Base-by-base conservation (phyloP, 30 jellyfish, hydroid and myxozoan genomes). In the Rhopilema esculentum region DNA sequence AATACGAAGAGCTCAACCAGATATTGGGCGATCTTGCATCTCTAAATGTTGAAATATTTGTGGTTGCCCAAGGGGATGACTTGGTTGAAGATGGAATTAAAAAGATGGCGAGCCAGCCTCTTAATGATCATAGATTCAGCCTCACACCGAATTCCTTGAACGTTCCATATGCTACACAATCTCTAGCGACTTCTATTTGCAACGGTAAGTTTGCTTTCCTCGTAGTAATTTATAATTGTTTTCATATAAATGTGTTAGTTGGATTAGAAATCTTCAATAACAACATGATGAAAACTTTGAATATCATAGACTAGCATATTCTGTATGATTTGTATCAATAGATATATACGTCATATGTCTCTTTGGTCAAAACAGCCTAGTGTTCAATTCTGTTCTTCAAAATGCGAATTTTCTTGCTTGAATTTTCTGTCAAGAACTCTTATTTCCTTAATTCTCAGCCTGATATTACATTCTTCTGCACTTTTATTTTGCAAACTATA, bases 31-130 rank as follows among this genome's bases (percentile, higher is more conserved):
- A 77, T 25, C 88, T 91, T 68, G 75, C 92, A 19, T 68, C 84
- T 15, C 81, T 40, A 63, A 49, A 31, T 4, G 92, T 91, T 20
- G 84, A 69, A 21, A 49, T 23, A 30, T 91, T 75, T 40, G 89
- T 75, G 29, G 97, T 91, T 1, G 81, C 66, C 17, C 91, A 53
- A 77, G 91, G 92, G 21, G 80, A 82, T 0, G 94, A 91, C 49
- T 66, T 75, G 25, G 92, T 72, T 27, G 80, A 68, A 9, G 90
- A 82, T 31, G 97, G 94, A 22, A 7, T 91, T 25, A 30, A 83
- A 12, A 68, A 52, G 50, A 31, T 91, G 12, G 94, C 97, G n/a
- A 75, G 90, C 15, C 40, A 73, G 22, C 91, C 93, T 49, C 66
- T 48, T 18, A 57, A 69, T 62, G 12, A 67, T 15, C 87, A 76